Evolutionary conservation across 2,888 invertebrate species (phyloP).

Genomic region (Strigamia maritima): DNA sequence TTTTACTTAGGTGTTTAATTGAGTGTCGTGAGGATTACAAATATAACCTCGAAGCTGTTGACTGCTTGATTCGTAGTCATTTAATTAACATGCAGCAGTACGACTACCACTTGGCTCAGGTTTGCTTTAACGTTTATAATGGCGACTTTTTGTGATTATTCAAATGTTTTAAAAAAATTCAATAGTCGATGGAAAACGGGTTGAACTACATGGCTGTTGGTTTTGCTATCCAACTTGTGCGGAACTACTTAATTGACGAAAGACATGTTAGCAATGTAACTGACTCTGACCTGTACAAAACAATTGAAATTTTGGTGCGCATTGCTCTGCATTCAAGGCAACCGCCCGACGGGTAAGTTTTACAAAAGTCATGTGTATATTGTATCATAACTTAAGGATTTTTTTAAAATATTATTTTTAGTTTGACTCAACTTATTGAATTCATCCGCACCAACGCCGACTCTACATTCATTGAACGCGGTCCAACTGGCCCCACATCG

Average conservation of each 20-base stretch:
- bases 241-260: slow-evolving; percentile 78
- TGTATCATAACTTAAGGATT: neutral
- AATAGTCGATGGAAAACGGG: slow-evolving; percentile 65
- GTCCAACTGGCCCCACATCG: slow-evolving; percentile 74
- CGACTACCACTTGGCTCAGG: slow-evolving; percentile 75
- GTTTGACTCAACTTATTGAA: slow-evolving; percentile 74
- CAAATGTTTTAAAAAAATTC: neutral
- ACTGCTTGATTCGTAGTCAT: slow-evolving; percentile 77
- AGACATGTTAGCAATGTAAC: slow-evolving; percentile 67
- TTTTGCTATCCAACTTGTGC: slow-evolving; percentile 88
- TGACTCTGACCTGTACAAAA: slow-evolving; percentile 81
- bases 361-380: too few species aligned
- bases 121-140: slow-evolving; percentile 35
- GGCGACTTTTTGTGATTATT: neutral
- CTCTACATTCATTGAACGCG: slow-evolving; percentile 70
- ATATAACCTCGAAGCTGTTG: slow-evolving; percentile 88
- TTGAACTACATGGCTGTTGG: slow-evolving; percentile 67
- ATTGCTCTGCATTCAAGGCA: slow-evolving; percentile 71
- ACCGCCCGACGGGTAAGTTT: slow-evolving; percentile 73
- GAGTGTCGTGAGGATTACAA: slow-evolving; percentile 85
- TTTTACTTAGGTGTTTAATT: slow-evolving; percentile 58
- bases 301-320: slow-evolving; percentile 76
- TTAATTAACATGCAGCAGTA: slow-evolving; percentile 76
- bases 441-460: slow-evolving; percentile 72
- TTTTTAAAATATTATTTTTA: slow-evolving; percentile 41